These are phyloP conservation scores for Symphodus melops DNA, from an alignment of 2,113 vertebrate species.

Conservation along the genomic window DNA sequence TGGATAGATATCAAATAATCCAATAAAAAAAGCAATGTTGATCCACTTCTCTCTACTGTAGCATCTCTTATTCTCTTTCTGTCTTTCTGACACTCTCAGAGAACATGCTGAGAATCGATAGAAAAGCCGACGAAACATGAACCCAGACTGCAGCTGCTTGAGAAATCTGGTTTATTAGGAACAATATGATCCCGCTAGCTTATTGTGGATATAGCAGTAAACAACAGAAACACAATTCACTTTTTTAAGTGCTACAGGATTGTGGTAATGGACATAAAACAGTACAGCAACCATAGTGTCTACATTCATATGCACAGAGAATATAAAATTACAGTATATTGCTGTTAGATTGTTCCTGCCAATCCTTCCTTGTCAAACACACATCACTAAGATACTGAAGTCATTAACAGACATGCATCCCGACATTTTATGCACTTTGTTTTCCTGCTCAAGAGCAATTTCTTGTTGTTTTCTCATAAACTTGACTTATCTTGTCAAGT, in stretches of 20 bases:
- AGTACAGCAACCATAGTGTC: conserved; percentile 78
- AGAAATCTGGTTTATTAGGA: conserved; percentile 82
- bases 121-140: conserved; percentile 33
- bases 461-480: too few species aligned
- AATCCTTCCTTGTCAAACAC: conserved; percentile 32
- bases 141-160: conserved; percentile 52
- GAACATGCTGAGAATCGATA: conserved; percentile 40
- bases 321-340: conserved; percentile 77
- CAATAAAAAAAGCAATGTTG: conserved; percentile 25
- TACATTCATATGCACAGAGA: conserved; percentile 81
- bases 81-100: conserved; percentile 14
- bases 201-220: conserved; percentile 82
- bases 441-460: too few species aligned
- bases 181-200: conserved; percentile 79
- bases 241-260: conserved; percentile 81
- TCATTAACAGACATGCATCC: too few species aligned
- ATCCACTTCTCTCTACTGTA: conserved; percentile 22
- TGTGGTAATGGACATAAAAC: conserved; percentile 79
- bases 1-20: conserved; percentile 43
- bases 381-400: conserved; percentile 5
- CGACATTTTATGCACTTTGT: too few species aligned
- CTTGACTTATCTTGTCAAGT: too few species aligned
- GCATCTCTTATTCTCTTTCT: conserved; percentile 41
- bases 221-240: conserved; percentile 79
- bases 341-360: conserved; percentile 67